A percentile compares a stretch with the other conserved stretches of the same genome.
Evolutionary conservation across 2,797 vertebrate species (phyloP).

Genomic region (Schizopygopsis pylzovi): DNA sequence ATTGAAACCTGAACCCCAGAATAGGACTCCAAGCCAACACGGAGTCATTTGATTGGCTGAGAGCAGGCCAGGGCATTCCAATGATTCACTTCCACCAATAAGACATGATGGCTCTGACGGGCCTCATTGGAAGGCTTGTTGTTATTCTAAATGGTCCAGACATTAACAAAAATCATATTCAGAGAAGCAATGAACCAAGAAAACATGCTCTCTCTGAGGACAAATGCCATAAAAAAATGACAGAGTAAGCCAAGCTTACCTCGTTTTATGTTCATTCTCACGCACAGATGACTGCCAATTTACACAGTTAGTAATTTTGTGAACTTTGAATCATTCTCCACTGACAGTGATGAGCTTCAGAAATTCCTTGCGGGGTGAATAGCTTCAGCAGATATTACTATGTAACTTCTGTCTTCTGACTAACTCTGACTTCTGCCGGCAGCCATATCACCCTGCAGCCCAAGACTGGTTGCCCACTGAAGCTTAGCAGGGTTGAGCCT

Average conservation of each 20-base stretch:
- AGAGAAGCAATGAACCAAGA: background rate
- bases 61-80: constrained; percentile 4
- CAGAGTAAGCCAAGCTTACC: constrained; percentile 13
- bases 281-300: constrained; percentile 5
- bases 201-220: constrained; percentile 36
- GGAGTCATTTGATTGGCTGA: constrained; percentile 59
- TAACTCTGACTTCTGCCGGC: no score
- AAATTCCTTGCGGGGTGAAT: constrained; percentile 20
- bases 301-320: constrained; percentile 31
- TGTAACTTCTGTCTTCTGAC: constrained; percentile 1
- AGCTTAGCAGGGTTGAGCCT: no score
- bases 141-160: constrained; percentile 20
- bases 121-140: constrained; percentile 17
- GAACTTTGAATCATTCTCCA: constrained; percentile 7
- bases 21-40: constrained; percentile 36
- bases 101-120: constrained; percentile 9
- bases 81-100: constrained; percentile 15
- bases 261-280: constrained; percentile 11
- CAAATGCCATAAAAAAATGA: constrained; percentile 31
- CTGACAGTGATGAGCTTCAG: constrained; percentile 19
- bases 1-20: constrained; percentile 62
- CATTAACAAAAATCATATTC: constrained; percentile 22
- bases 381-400: constrained; percentile 27
- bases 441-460: no score
- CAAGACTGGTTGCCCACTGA: no score